Base-by-base conservation (phyloP, 2,888 invertebrate genomes). In the Adineta ricciae region DNA sequence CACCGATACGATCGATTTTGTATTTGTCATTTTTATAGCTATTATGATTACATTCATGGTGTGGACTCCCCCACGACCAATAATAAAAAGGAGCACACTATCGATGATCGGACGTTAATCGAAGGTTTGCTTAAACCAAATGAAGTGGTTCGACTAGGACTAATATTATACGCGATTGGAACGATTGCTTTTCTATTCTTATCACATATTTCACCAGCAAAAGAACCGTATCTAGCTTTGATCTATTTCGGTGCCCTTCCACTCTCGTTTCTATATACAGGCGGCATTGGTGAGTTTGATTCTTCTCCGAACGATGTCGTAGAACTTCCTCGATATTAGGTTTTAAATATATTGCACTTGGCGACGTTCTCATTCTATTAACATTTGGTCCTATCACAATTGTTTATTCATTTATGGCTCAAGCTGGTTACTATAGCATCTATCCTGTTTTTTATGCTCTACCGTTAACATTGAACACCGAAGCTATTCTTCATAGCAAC, bases 191-290 rank as follows among this genome's bases (percentile, higher is more conserved):
- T 95, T 90, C 93, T 95, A 83, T 91, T 94, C 19, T 90, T 95
- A 86, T 93, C 94, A 0, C 92, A 93, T 86, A 92, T 95, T 86
- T 96, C 96, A 84, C 95, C 95, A 21, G 96, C 96, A 0, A 94
- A 94, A 90, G 95, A 96, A 94, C 96, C 96, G 90, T 96, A 96
- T 90, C 92, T 97, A 88, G 96, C 97, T 11, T 91, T 97, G 83
- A 95, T 96, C 0, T 97, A 96, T 90, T 97, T 97, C 91, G 96
- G 97, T 85, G 97, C 97, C 2, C 91, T 97, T 85, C 96, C 96
- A 46, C 95, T 96, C 84, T 96, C 96, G 87, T 97, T 97, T 91
- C 92, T 97, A n/a, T 97, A 97, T 89, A 97, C 97, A 1, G 97
- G 97, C 86, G 97, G 97, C 83, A 94, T 96, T 88, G 85, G 78